A percentile compares a stretch with the other conserved stretches of the same genome.
Evolutionary conservation across 2,888 invertebrate species (phyloP).

Genomic region (Prosopocoilus inquinatus): DNA sequence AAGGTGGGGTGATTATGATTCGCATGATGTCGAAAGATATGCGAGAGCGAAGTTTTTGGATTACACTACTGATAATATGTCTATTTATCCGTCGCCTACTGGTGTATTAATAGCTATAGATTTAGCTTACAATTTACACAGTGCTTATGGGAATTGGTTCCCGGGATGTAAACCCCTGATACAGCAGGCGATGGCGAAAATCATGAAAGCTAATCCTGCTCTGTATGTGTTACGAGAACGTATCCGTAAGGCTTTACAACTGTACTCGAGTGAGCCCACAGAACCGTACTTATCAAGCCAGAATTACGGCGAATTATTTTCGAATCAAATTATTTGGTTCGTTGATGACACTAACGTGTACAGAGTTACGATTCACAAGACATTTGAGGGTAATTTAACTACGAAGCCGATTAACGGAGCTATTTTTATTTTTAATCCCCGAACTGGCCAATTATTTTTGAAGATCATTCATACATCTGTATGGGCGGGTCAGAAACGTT

Average conservation of each 20-base stretch:
- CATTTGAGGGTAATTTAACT: slow-evolving; percentile 98
- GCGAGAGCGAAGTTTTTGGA: slow-evolving; percentile 98
- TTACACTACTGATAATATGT: slow-evolving; percentile 99
- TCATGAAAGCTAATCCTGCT: slow-evolving; percentile 99
- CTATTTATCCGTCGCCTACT: slow-evolving; percentile 98
- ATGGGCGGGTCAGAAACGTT: slow-evolving; percentile 99
- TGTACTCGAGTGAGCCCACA: slow-evolving; percentile 98
- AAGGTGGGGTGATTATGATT: slow-evolving; percentile 99
- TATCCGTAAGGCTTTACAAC: slow-evolving; percentile 95
- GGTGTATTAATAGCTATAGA: slow-evolving; percentile 96
- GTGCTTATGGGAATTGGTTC: slow-evolving; percentile 99
- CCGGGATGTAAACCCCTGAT: slow-evolving; percentile 98
- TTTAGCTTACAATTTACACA: slow-evolving; percentile 96
- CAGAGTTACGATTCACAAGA: slow-evolving; percentile 99
- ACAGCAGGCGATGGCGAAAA: slow-evolving; percentile 99
- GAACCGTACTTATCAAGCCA: slow-evolving; percentile 99
- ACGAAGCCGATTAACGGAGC: slow-evolving; percentile 99
- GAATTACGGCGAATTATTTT: slow-evolving; percentile 99
- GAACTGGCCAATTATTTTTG: slow-evolving; percentile 97
- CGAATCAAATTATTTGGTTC: slow-evolving; percentile 99
- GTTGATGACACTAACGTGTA: slow-evolving; percentile 99
- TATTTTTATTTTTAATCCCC: slow-evolving; percentile 99
- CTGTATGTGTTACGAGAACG: slow-evolving; percentile 95
- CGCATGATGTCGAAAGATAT: slow-evolving; percentile 97
- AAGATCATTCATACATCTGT: slow-evolving; percentile 99